A percentile compares a stretch with the other conserved stretches of the same genome.
Conservation (phyloP, 2,888 invertebrate genomes). For the Halictus ligatus region DNA sequence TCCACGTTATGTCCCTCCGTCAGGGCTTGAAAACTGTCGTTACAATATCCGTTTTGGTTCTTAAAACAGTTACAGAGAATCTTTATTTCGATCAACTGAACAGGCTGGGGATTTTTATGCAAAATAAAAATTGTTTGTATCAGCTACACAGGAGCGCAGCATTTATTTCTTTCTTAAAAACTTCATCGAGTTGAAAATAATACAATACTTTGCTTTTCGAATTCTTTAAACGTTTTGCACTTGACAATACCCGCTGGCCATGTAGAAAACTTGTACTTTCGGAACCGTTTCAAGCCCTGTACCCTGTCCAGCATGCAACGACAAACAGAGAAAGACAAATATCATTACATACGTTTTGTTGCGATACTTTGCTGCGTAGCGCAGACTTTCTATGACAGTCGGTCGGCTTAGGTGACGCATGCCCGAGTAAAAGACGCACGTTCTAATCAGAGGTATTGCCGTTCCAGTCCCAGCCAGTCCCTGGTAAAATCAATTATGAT, state of each 20-base stretch:
- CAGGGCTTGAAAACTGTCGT: conserved; percentile 5
- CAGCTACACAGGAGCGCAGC: too few species aligned
- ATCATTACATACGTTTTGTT: background rate
- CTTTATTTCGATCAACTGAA: too few species aligned
- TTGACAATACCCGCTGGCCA: too few species aligned
- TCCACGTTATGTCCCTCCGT: background rate
- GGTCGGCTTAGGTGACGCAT: conserved; percentile 46
- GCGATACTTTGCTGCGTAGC: background rate
- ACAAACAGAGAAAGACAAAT: too few species aligned
- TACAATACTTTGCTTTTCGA: too few species aligned
- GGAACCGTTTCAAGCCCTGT: background rate
- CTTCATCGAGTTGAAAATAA: too few species aligned
- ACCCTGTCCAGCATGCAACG: background rate
- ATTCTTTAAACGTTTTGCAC: too few species aligned
- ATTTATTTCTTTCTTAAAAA: too few species aligned
- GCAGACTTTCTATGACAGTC: conserved; percentile 7
- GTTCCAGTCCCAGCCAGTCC: conserved; percentile 3
- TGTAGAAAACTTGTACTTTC: background rate
- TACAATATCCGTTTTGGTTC: background rate
- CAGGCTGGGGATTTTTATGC: too few species aligned
- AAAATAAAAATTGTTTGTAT: too few species aligned
- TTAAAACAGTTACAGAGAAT: background rate
- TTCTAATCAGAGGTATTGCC: conserved; percentile 30
- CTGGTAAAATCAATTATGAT: conserved; percentile 71
- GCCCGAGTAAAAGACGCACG: conserved; percentile 55